These are phyloP conservation scores for Phyllotis vaccarum DNA, from an alignment of 2,797 vertebrate species.

Conservation along the genomic window DNA sequence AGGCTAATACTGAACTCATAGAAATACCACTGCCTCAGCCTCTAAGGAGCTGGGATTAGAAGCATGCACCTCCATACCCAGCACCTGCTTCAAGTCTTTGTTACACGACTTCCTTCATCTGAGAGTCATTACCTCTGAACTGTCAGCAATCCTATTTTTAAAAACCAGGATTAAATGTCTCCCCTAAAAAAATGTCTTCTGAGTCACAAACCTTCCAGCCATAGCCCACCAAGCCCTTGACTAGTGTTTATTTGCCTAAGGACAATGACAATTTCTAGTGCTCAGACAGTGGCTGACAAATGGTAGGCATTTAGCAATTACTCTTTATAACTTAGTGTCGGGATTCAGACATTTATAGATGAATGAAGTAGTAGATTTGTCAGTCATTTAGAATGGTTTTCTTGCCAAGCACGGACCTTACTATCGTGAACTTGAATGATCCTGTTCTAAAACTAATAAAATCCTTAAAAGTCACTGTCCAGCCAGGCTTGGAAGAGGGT, in stretches of 20 bases:
- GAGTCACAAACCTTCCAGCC: not conserved
- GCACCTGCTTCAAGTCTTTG: not conserved
- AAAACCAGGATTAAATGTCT: not conserved
- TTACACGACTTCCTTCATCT: not conserved
- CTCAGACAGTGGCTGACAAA: not conserved
- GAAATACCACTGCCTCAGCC: not conserved
- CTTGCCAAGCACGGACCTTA: not conserved
- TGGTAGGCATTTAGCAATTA: not conserved
- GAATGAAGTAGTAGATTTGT: not conserved
- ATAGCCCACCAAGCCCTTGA: not conserved
- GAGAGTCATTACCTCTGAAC: not conserved
- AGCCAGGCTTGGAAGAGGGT: too few species aligned
- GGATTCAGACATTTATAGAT: slow-evolving; percentile 2
- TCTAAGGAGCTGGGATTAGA: not conserved
- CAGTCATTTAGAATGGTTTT: not conserved
- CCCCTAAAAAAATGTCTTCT: not conserved
- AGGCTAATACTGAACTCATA: not conserved
- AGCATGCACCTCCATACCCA: not conserved
- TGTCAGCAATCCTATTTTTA: not conserved
- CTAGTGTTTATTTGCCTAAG: not conserved
- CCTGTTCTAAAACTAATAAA: slow-evolving; percentile 18
- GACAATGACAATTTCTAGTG: not conserved
- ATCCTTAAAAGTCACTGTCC: not conserved
- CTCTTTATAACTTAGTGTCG: not conserved
- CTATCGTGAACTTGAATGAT: slow-evolving; percentile 10